Conservation (phyloP, 2,888 invertebrate genomes). For the Drosophila mulleri region DNA sequence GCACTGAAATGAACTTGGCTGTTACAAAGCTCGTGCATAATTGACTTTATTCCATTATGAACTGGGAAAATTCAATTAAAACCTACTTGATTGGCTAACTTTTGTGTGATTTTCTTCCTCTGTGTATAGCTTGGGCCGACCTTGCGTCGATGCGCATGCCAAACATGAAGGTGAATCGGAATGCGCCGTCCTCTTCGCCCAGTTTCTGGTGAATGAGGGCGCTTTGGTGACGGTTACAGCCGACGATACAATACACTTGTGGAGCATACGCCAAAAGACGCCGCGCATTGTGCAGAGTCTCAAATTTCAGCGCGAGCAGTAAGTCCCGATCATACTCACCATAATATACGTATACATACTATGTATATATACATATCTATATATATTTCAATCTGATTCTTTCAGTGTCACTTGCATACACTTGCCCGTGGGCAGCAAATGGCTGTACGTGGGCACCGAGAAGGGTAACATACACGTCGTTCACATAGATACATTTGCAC, state of each 20-base stretch:
- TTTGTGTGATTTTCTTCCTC: constrained; percentile 1
- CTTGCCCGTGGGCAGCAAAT: constrained; percentile 98
- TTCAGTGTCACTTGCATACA: constrained; percentile 96
- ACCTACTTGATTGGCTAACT: neutral
- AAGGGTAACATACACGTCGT: constrained; percentile 99
- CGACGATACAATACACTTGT: constrained; percentile 98
- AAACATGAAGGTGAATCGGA: constrained; percentile 90
- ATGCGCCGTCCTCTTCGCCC: constrained; percentile 92
- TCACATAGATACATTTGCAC: constrained; percentile 97
- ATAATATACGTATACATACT: neutral
- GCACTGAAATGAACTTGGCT: neutral
- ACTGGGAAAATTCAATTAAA: neutral
- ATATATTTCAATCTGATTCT: constrained; percentile 41
- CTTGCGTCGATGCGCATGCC: constrained; percentile 98
- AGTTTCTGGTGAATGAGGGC: constrained; percentile 99
- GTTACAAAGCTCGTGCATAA: neutral
- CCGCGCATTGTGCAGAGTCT: constrained; percentile 98
- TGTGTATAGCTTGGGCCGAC: constrained; percentile 93
- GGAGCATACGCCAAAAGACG: constrained; percentile 98
- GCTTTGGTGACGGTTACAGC: constrained; percentile 97
- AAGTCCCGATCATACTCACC: neutral
- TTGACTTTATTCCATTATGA: neutral
- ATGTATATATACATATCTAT: neutral
- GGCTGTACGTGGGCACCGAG: constrained; percentile 99
- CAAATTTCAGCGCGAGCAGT: constrained; percentile 99